Evolutionary conservation across 2,888 invertebrate species (phyloP), one percentile per base, ranked within the genome.

Genomic region (Thyatira batis): DNA sequence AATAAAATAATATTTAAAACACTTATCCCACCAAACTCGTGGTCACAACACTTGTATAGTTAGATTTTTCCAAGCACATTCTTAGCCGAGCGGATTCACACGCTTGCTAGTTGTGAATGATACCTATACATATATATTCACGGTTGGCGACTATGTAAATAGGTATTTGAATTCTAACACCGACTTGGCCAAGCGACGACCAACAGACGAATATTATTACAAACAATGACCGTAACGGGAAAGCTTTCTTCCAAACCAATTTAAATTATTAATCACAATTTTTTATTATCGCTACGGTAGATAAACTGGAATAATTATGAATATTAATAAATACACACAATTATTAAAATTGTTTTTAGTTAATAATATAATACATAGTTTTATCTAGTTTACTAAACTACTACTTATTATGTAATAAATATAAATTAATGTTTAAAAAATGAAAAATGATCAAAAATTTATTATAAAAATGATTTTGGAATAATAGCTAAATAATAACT

Each of bases 81-180:
- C 88, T 84, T 77, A 71, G 73, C 69, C 73, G 78, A 71, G 72
- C 69, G 78, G 80, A 84, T 89, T 90, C 90, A 89, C 90, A 89
- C 89, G 89, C 78, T 76, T 72, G 65, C 52, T 62, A 70, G 66
- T 73, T 65, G 73, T 78, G 76, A 78, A 76, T 82, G 77, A 80
- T 81, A 82, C 76, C 61, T 67, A 60, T 63, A 71, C 69, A 70
- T 72, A 80, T 76, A 82, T 76, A 79, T 89, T 88, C 85, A 89
- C 89, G 89, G 89, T 89, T 82, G 79, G 77, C 87, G 89, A 76
- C 83, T 89, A 90, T 89, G 89, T 87, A 87, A 88, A 88, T 89
- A 82, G 71, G 76, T 71, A 77, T 84, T 80, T 79, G 78, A 80
- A 84, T 82, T 76, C 76, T 71, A 78, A 67, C 74, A 76, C 63